phyloP scores from a whole-genome alignment of 2,797 vertebrate genomes.

The Potorous gilbertii region DNA sequence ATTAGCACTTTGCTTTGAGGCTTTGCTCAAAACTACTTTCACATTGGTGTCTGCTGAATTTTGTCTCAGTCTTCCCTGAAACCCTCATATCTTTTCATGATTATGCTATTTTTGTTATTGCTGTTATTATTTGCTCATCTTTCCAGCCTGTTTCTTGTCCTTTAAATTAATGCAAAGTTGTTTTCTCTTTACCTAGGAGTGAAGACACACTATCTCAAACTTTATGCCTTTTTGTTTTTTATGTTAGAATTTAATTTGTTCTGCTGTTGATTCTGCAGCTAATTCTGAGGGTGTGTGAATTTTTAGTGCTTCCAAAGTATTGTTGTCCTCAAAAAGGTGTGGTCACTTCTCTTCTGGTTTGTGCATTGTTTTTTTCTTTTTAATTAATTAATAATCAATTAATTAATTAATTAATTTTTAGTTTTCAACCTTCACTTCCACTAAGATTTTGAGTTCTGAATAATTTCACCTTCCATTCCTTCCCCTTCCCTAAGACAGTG shows the following conservation, averaged over 20 bases:
- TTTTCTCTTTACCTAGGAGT: background rate
- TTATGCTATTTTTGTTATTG: background rate
- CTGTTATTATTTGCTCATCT: background rate
- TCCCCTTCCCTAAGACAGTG: too few species aligned
- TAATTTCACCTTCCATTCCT: too few species aligned
- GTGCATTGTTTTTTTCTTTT: too few species aligned
- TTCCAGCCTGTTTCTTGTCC: background rate
- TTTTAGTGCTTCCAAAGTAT: background rate
- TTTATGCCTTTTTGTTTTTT: background rate
- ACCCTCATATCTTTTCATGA: background rate
- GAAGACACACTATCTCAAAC: background rate
- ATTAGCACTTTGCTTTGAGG: background rate
- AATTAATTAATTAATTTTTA: too few species aligned
- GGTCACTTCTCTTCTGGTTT: background rate
- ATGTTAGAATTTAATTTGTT: background rate
- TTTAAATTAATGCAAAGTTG: background rate
- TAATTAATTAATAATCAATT: too few species aligned
- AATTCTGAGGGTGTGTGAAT: background rate
- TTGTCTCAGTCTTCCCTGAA: background rate
- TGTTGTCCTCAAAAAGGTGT: background rate
- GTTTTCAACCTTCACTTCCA: too few species aligned
- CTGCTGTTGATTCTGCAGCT: background rate
- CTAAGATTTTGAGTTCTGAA: too few species aligned
- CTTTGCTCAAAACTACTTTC: background rate
- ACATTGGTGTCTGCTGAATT: background rate